Evolutionary conservation across 1,140 invertebrate species (phyloP), one percentile per base, ranked within the genome.

Genomic region (Leguminivora glycinivorella): DNA sequence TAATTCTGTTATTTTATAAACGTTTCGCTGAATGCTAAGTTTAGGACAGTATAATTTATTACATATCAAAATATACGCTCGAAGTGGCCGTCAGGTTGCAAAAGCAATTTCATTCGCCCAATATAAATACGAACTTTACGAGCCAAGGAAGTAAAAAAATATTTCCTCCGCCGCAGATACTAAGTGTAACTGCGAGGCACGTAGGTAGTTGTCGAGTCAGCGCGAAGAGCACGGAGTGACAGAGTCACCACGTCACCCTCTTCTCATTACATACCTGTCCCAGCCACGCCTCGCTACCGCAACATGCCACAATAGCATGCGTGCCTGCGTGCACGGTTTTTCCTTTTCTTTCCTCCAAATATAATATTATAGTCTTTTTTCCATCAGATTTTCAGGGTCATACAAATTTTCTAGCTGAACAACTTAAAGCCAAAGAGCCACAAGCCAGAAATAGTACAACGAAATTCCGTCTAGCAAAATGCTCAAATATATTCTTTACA

Each of bases 191-290:
- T 52, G 66, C 52, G 66, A 69, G 68, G 19, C 67, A 67, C 25
- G 60, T 72, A 71, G 66, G 26, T 70, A 43, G 71, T 69, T 70
- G 77, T 70, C 56, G 72, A 77, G 75, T 77, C 73, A 73, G 70
- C 70, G 31, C 52, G 56, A 70, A 72, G 70, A 68, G 38, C 29
- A n/a, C 66, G 56, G 71, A 75, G 70, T 75, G 75, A 76, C 77
- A 77, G 72, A 34, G 68, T 67, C 31, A 74, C 74, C 66, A 70
- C 76, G 78, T 80, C 80, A 78, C 75, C 74, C 68, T 77, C 71
- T 67, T 69, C 71, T 77, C 77, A 80, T 82, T 80, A 75, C 75
- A 72, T 75, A 79, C 71, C 77, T 75, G 72, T 79, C 76, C 71
- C 25, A 31, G 52, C 58, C 69, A 70, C 71, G 67, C 68, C 69